phyloP scores from a whole-genome alignment of 2,113 vertebrate species.

The Sinocyclocheilus anshuiensis region DNA sequence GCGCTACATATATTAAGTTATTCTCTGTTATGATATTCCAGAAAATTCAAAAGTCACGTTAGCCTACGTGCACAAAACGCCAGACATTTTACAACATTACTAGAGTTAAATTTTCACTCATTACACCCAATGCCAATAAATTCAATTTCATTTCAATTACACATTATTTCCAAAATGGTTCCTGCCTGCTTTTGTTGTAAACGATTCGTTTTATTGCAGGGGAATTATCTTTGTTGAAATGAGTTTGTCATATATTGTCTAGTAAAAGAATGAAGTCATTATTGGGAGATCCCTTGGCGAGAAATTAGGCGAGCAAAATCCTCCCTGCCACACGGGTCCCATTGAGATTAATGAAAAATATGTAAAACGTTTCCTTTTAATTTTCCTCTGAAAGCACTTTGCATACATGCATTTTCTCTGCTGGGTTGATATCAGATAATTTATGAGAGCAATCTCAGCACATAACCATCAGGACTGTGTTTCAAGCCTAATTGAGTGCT shows the following conservation, averaged over 20 bases:
- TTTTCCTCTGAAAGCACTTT: conserved; percentile 81
- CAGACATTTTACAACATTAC: conserved; percentile 14
- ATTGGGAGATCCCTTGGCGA: conserved; percentile 77
- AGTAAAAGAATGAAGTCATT: conserved; percentile 93
- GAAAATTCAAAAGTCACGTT: background rate
- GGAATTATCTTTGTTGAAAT: conserved; percentile 79
- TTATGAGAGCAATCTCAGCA: conserved; percentile 85
- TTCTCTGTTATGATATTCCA: background rate
- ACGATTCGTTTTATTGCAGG: conserved; percentile 74
- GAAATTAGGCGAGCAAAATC: conserved; percentile 87
- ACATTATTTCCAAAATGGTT: conserved; percentile 61
- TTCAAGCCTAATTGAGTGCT: conserved; percentile 91
- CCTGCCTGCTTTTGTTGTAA: conserved; percentile 61
- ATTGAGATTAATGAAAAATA: conserved; percentile 96
- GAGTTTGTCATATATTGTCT: conserved; percentile 82
- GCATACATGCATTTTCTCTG: conserved; percentile 75
- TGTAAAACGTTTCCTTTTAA: conserved; percentile 86
- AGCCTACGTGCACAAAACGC: background rate
- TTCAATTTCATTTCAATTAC: conserved; percentile 56
- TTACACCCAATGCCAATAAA: conserved; percentile 24
- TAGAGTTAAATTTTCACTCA: background rate
- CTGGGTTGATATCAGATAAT: conserved; percentile 83
- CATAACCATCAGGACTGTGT: conserved; percentile 75
- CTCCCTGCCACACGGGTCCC: conserved; percentile 83
- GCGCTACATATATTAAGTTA: background rate